Evolutionary conservation across 1,140 invertebrate genomes (phyloP).

Genomic region (Aporrectodea caliginosa): DNA sequence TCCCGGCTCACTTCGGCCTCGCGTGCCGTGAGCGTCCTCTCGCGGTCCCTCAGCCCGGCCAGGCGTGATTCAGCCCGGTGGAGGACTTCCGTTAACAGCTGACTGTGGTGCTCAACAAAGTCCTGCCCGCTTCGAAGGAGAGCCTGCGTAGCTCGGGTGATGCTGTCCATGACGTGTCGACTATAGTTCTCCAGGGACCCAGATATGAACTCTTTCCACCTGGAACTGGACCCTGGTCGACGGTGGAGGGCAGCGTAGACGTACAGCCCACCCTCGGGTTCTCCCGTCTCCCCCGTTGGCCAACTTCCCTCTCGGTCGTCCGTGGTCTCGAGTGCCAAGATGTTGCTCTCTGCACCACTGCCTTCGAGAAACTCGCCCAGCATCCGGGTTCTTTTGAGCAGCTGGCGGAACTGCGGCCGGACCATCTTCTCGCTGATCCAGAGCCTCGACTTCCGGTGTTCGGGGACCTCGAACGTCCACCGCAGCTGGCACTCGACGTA

Average conservation of each 20-base stretch:
- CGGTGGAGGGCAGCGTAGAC: slow-evolving; percentile 7
- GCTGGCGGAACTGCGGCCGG: slow-evolving; percentile 26
- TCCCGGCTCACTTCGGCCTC: background rate
- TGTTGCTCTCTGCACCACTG: too few species aligned
- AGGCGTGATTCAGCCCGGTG: background rate
- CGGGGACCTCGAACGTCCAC: slow-evolving; percentile 1
- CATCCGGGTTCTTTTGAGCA: slow-evolving; percentile 21
- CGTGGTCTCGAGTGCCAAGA: slow-evolving; percentile 23
- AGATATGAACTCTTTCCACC: slow-evolving; percentile 9
- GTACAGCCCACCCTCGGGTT: slow-evolving; percentile 18
- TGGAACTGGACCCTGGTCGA: background rate
- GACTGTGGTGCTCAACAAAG: background rate
- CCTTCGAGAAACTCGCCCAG: too few species aligned
- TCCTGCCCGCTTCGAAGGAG: slow-evolving; percentile 14
- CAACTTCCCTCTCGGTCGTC: too few species aligned
- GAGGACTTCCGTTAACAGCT: background rate
- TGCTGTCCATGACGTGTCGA: background rate
- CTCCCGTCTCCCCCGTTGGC: slow-evolving; percentile 28
- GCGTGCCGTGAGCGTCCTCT: slow-evolving; percentile 2
- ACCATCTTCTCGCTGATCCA: slow-evolving; percentile 26
- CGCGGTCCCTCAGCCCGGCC: background rate
- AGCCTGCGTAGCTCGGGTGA: background rate
- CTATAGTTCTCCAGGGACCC: background rate
- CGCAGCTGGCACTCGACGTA: slow-evolving; percentile 28
- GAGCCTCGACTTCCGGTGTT: slow-evolving; percentile 19